These are phyloP conservation scores for Chiloscyllium plagiosum DNA, from an alignment of 2,113 vertebrate genomes.

Conservation along the genomic window DNA sequence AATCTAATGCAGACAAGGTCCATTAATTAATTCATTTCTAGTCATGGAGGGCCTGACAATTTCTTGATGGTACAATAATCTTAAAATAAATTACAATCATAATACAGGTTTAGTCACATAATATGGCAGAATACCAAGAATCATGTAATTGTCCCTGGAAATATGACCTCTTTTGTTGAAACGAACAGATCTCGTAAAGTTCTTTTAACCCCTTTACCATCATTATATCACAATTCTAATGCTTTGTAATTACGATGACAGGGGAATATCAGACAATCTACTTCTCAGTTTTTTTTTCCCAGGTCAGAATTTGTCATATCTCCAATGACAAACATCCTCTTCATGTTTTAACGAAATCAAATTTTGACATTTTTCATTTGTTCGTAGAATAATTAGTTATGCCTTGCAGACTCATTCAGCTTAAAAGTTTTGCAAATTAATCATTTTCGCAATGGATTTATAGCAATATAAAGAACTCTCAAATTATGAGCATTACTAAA, in stretches of 20 bases:
- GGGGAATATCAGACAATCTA: not conserved
- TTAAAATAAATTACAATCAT: conserved; percentile 36
- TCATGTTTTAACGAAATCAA: not conserved
- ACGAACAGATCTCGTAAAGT: conserved; percentile 25
- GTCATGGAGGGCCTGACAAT: not conserved
- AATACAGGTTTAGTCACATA: conserved; percentile 24
- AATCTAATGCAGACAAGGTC: conserved; percentile 32
- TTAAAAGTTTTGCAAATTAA: conserved; percentile 24
- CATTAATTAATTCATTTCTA: conserved; percentile 32
- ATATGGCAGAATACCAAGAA: conserved; percentile 29
- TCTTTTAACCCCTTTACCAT: not conserved
- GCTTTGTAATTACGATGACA: not conserved
- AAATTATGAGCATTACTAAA: not conserved
- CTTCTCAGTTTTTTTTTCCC: not conserved
- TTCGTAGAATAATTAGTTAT: conserved; percentile 19
- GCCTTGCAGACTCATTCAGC: not conserved
- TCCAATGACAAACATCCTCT: not conserved
- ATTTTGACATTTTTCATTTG: conserved; percentile 23
- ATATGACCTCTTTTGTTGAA: conserved; percentile 34
- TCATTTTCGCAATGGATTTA: conserved; percentile 14
- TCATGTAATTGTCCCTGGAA: conserved; percentile 33
- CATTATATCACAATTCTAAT: not conserved
- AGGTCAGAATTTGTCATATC: not conserved
- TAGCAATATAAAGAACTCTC: not conserved
- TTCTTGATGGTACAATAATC: conserved; percentile 30